Conservation (phyloP, 1,140 invertebrate species). For the Neodiprion virginianus region DNA sequence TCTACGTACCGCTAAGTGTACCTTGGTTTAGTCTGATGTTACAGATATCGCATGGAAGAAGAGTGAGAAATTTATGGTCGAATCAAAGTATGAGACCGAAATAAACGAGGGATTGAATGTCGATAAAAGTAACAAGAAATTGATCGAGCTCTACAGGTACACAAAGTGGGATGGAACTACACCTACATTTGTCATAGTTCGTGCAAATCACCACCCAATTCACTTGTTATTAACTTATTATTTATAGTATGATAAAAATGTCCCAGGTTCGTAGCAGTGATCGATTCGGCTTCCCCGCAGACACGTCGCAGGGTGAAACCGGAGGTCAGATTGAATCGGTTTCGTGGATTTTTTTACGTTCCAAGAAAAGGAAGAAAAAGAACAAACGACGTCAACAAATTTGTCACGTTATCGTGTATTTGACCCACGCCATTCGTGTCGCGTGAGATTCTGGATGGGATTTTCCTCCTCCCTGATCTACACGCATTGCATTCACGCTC, state of each 20-base stretch:
- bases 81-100: background rate
- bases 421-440: constrained; percentile 3
- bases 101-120: background rate
- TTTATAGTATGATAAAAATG: background rate
- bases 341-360: constrained; percentile 26
- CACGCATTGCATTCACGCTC: background rate
- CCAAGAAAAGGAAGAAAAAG: constrained; percentile 19
- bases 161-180: background rate
- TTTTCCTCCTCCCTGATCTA: background rate
- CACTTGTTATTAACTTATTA: background rate
- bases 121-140: background rate
- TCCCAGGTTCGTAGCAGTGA: background rate
- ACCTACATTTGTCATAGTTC: background rate
- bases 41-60: background rate
- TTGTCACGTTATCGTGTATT: background rate
- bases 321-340: constrained; percentile 32
- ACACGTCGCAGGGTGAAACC: constrained; percentile 26
- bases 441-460: background rate
- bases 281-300: constrained; percentile 18
- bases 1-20: no score
- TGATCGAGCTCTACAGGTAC: background rate
- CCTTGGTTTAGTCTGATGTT: no score
- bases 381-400: background rate
- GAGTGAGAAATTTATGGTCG: background rate
- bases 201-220: background rate